Evolutionary conservation across 2,797 vertebrate species (phyloP).

Genomic region (Salarias fasciatus): DNA sequence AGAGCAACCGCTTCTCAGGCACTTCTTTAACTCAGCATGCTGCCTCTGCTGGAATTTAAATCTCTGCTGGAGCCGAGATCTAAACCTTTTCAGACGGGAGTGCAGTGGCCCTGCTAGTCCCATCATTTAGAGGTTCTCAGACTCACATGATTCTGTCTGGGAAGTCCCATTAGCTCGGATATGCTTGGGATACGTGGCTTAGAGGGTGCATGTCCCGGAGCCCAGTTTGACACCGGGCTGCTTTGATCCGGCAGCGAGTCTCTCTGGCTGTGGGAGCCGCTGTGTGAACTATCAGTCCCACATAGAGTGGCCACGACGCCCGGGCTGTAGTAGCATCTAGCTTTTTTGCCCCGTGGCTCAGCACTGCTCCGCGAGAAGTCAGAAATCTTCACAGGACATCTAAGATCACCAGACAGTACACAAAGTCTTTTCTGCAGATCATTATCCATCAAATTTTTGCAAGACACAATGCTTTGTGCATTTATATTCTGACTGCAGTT

Average conservation of each 20-base stretch:
- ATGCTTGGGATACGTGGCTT: constrained; percentile 50
- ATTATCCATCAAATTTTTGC: constrained; percentile 1
- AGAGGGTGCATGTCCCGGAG: constrained; percentile 49
- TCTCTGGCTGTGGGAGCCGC: constrained; percentile 32
- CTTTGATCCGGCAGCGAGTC: constrained; percentile 58
- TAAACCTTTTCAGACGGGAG: constrained; percentile 55
- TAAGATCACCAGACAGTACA: neutral
- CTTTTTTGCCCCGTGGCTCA: constrained; percentile 26
- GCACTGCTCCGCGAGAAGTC: constrained; percentile 14
- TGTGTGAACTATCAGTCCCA: constrained; percentile 43
- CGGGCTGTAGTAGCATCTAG: constrained; percentile 15
- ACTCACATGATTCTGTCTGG: constrained; percentile 54
- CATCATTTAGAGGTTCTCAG: constrained; percentile 60
- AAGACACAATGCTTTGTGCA: neutral
- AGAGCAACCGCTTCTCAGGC: constrained; percentile 48
- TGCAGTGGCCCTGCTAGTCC: constrained; percentile 44
- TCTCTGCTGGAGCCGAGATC: constrained; percentile 52
- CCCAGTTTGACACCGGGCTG: constrained; percentile 46
- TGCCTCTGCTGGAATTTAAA: constrained; percentile 61
- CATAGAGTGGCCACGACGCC: constrained; percentile 20
- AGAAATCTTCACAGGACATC: constrained; percentile 36
- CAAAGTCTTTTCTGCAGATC: neutral
- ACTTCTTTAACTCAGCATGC: constrained; percentile 58
- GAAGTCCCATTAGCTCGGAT: constrained; percentile 67
- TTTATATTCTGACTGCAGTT: no score